These are phyloP conservation scores for Eupeodes latifasciatus DNA, from an alignment of 2,888 invertebrate genomes.

Conservation along the genomic window DNA sequence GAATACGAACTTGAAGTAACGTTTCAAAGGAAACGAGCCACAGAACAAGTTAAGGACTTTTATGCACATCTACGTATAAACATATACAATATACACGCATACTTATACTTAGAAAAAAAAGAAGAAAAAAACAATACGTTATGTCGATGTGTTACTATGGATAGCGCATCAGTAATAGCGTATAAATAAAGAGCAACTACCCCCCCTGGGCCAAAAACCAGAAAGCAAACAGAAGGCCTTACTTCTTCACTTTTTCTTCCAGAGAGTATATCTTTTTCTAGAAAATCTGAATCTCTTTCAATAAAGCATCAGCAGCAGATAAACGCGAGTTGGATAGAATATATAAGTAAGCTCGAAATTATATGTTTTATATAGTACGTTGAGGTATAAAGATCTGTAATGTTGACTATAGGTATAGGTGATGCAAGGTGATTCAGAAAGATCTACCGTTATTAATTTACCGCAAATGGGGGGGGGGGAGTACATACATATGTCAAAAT, in stretches of 20 bases:
- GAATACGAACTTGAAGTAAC: constrained; percentile 49
- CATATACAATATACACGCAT: background rate
- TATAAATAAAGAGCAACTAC: constrained; percentile 76
- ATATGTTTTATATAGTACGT: constrained; percentile 1
- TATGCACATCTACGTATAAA: background rate
- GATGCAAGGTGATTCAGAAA: background rate
- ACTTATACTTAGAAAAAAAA: background rate
- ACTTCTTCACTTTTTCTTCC: constrained; percentile 48
- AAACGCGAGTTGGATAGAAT: constrained; percentile 51
- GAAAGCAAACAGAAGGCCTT: constrained; percentile 48
- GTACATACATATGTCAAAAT: too few species aligned
- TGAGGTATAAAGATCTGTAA: background rate
- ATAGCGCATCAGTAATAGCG: constrained; percentile 71
- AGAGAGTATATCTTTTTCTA: constrained; percentile 21
- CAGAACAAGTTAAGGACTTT: constrained; percentile 63
- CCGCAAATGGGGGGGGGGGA: too few species aligned
- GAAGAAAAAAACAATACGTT: constrained; percentile 59
- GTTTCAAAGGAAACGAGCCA: constrained; percentile 57
- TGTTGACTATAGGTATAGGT: background rate
- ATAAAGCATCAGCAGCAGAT: constrained; percentile 32
- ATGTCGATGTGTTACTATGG: constrained; percentile 64
- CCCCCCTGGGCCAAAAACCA: constrained; percentile 56
- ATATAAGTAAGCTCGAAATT: constrained; percentile 40
- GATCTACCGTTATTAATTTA: background rate
- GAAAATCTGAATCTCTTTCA: constrained; percentile 30